phyloP scores from a whole-genome alignment of 2,797 vertebrate genomes.

The Sylvilagus floridanus region DNA sequence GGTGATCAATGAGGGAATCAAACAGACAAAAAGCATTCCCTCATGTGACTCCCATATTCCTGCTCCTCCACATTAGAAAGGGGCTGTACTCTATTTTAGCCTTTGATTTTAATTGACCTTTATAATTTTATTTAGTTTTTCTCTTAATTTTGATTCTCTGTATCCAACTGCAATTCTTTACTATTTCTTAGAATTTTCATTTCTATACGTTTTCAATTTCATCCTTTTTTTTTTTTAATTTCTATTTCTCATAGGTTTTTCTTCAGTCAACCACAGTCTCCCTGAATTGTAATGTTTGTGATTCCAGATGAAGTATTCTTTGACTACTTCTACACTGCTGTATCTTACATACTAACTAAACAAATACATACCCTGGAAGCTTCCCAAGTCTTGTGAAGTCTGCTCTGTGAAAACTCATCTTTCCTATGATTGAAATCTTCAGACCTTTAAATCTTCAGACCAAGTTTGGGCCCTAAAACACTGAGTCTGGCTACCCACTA shows the following conservation, averaged over 20 bases:
- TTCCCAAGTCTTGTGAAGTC: neutral
- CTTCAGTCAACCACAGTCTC: neutral
- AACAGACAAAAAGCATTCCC: neutral
- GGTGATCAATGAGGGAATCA: neutral
- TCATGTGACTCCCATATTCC: neutral
- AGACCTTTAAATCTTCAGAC: neutral
- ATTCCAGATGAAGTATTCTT: neutral
- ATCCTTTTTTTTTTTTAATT: neutral
- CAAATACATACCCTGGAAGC: too few relatives aligned
- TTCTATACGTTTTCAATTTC: neutral
- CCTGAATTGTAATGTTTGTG: neutral
- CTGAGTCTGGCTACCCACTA: neutral
- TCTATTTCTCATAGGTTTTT: neutral
- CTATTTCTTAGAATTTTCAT: conserved; percentile 26
- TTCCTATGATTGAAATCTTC: neutral
- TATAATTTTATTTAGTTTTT: too few relatives aligned
- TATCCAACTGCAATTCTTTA: neutral
- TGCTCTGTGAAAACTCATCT: neutral
- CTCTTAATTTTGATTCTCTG: conserved; percentile 8
- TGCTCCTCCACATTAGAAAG: neutral
- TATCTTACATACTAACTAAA: neutral
- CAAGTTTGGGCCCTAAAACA: neutral
- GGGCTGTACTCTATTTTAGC: neutral
- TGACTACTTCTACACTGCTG: neutral
- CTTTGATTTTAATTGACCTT: neutral